Percentiles rank a stretch among this genome's conserved stretches.
Conservation (phyloP, 2,113 vertebrate species). For the Montifringilla adamsi region DNA sequence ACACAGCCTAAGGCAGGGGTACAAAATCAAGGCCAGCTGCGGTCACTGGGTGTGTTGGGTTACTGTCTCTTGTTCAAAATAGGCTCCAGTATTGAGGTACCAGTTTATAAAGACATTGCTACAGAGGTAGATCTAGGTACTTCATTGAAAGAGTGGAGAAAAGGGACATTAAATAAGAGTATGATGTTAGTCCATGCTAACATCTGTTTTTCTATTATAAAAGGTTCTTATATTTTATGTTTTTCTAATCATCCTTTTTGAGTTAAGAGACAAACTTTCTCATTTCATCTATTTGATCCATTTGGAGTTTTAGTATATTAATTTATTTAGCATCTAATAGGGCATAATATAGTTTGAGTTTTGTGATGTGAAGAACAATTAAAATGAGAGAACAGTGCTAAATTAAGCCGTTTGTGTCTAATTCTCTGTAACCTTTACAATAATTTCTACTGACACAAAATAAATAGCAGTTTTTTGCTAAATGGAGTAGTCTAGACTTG, state of each 20-base stretch:
- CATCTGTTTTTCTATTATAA: neutral
- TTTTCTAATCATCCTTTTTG: neutral
- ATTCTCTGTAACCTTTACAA: neutral
- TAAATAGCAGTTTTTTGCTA: neutral
- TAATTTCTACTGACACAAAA: neutral
- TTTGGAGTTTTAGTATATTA: neutral
- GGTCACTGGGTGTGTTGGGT: neutral
- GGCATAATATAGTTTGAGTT: neutral
- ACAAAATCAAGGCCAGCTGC: fast-evolving
- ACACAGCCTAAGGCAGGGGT: neutral
- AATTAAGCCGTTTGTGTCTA: neutral
- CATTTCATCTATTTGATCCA: neutral
- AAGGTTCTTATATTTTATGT: neutral
- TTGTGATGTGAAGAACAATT: neutral
- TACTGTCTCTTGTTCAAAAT: neutral
- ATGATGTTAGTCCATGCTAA: neutral
- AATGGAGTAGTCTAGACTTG: neutral
- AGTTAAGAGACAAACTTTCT: neutral
- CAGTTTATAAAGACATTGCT: neutral
- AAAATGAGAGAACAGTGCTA: neutral
- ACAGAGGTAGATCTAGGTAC: neutral
- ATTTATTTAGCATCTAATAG: neutral
- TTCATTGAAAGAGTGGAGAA: neutral
- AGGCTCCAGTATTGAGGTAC: neutral
- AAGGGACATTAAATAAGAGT: neutral